Base-by-base conservation (phyloP, 2,888 invertebrate species). In the Druceiella hillmani region DNA sequence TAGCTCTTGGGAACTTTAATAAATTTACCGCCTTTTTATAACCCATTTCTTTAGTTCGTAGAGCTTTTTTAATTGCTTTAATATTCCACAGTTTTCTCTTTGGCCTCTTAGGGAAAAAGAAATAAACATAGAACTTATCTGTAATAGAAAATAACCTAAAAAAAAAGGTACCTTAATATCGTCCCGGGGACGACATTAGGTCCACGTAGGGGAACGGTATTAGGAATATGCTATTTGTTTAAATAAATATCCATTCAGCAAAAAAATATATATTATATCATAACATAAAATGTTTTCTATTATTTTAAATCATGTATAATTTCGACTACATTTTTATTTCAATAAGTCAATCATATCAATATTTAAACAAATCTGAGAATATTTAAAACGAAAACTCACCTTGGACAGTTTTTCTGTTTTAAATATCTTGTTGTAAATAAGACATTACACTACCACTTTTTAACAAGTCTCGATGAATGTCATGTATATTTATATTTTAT, bases 131-230 rank as follows among this genome's bases (percentile, higher is more conserved):
- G 4, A 4, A 29, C 13, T 15, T 29, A 29, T 15, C 13, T 10
- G 14, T 13, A 29, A 13, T 7, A 12, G 6, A 22, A 6, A 6
- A 9, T 22, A 7, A 22, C 9, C 9, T 7, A 22, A 22, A 6
- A 31, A 10, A n/a, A 14, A 30, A 36, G 29, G 15, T 36, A 31
- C 15, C 32, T 30, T 14, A 36, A 36, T 33, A 33, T 33, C 32
- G 32, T 33, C 36, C 32, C 32, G 36, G 32, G 30, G 32, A 16
- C 32, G 32, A 36, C 29, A 33, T 32, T 33, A 36, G 17, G 36
- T 31, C n/a, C 30, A 36, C 17, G 17, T 32, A 13, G 15, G 36
- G 36, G 28, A 29, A 36, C 30, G 28, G 15, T 36, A 36, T 34
- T 34, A 34, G 24, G 34, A 34, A 34, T 34, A 25, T 17, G 22